Base-by-base conservation (phyloP, 1,140 invertebrate species). In the Drosophila sucinea region DNA sequence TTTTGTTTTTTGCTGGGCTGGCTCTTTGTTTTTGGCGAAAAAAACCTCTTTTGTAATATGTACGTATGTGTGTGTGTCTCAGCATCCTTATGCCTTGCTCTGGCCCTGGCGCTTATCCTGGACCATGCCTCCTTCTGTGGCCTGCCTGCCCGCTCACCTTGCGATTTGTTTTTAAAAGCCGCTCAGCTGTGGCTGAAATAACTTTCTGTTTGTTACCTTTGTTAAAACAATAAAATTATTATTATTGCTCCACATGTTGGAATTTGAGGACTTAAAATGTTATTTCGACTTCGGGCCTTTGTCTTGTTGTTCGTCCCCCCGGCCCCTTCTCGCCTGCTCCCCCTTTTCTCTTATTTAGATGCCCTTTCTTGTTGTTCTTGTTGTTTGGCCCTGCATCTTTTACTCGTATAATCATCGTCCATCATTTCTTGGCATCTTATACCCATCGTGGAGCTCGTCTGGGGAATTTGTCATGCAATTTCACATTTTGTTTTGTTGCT, bases 141-240 rank as follows among this genome's bases (percentile, higher is more conserved):
- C 8, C 67, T 64, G 17, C 33, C 58, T 65, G 56, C 60, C 55
- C 70, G 70, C 57, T 71, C 77, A 76, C 80, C 84, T 72, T 84
- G 64, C 84, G 84, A 89, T 89, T 89, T 89, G 84, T 89, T 89
- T 89, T 89, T 89, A 89, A 89, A 89, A 89, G 84, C 84, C 84
- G 84, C 84, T 89, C 84, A 89, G 84, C 84, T 89, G 84, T 89
- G 84, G 84, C 84, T 89, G 80, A 89, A 89, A 78, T 86, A 89
- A 89, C 84, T 89, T 89, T 89, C 80, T 78, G 84, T 87, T 83
- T 81, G 79, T 79, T 89, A 87, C 84, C 84, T 89, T 83, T 89
- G 84, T 89, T 89, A 89, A 89, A 89, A 89, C 84, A 89, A 89
- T 89, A 89, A 89, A 89, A 89, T 89, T 89, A 89, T 89, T 89